Percentiles rank a stretch among this genome's conserved stretches.
Conservation (phyloP, 2,797 vertebrate genomes). For the Eulemur coronatus region DNA sequence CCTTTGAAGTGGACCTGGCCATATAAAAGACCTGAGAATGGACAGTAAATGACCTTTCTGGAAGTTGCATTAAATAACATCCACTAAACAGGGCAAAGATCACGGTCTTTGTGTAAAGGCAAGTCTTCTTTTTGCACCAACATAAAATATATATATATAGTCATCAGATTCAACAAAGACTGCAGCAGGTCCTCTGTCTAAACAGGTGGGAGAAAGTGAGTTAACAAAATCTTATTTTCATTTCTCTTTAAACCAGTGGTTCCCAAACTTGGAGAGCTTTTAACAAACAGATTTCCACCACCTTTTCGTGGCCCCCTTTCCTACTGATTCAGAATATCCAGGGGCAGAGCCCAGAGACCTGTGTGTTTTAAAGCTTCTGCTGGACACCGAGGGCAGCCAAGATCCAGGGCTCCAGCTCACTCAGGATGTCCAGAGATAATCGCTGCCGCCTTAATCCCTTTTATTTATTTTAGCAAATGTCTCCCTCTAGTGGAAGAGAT, state of each 20-base stretch:
- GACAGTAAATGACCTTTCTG: neutral
- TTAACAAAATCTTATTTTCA: constrained; percentile 47
- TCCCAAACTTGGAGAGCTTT: neutral
- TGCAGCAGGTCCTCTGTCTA: neutral
- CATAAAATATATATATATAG: neutral
- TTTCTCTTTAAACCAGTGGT: constrained; percentile 7
- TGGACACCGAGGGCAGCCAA: neutral
- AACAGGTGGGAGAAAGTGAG: neutral
- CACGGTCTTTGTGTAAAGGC: neutral
- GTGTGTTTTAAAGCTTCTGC: neutral
- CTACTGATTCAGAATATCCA: neutral
- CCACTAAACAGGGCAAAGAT: constrained; percentile 6
- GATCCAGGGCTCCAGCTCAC: neutral
- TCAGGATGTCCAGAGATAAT: neutral
- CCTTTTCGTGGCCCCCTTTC: neutral
- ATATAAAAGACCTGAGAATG: neutral
- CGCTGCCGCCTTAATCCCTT: neutral
- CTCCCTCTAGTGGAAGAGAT: constrained; percentile 63
- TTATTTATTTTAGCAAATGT: constrained; percentile 60
- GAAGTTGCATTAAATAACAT: neutral
- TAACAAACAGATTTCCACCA: neutral
- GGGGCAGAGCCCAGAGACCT: neutral
- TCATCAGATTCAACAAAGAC: neutral
- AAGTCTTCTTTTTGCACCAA: neutral
- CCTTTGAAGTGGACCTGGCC: constrained; percentile 5